Conservation (phyloP, 1,140 invertebrate genomes). For the Temnothorax nylanderi region DNA sequence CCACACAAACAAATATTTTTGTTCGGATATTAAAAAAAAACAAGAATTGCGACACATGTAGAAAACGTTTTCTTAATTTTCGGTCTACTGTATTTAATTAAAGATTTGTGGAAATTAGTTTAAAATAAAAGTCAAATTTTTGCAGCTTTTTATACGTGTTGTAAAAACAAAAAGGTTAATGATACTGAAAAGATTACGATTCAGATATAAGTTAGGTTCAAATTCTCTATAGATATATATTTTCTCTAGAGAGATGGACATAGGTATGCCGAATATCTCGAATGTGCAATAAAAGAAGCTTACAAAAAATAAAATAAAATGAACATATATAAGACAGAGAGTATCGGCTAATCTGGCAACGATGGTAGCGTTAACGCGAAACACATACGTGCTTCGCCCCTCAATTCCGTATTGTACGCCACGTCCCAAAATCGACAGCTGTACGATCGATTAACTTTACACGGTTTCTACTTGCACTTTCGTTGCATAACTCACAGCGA, state of each 20-base stretch:
- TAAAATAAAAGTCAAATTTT: background rate
- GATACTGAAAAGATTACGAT: background rate
- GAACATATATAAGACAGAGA: background rate
- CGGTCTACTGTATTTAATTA: background rate
- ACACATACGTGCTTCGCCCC: background rate
- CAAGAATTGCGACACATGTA: background rate
- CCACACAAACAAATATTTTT: background rate
- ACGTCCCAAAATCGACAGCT: constrained; percentile 59
- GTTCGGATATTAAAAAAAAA: background rate
- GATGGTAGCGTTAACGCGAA: background rate
- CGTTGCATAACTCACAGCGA: constrained; percentile 50
- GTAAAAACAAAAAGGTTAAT: background rate
- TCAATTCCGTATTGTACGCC: constrained; percentile 31
- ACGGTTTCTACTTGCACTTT: constrained; percentile 55
- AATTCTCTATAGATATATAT: background rate
- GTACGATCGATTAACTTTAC: constrained; percentile 59
- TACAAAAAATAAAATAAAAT: background rate
- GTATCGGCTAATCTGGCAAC: background rate
- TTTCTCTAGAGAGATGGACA: background rate
- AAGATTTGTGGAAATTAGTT: background rate
- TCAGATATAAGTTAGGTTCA: background rate
- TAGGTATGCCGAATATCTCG: background rate
- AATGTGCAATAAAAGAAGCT: background rate
- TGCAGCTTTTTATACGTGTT: background rate
- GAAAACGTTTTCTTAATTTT: background rate